Conservation (phyloP, 2,888 invertebrate species). For the Eristalis arbustorum region DNA sequence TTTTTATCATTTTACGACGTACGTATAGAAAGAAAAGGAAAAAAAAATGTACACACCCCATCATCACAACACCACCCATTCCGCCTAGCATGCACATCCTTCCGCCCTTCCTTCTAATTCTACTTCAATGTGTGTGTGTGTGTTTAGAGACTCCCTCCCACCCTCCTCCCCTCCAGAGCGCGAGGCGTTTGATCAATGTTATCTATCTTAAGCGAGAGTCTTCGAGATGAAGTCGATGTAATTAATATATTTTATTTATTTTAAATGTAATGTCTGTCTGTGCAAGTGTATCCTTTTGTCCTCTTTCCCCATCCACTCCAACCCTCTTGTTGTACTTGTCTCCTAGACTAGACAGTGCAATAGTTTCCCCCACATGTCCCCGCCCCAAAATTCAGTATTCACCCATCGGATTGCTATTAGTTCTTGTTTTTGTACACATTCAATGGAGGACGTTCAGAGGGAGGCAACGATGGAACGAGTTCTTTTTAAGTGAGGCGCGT, state of each 20-base stretch:
- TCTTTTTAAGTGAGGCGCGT: background rate
- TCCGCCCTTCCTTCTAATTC: background rate
- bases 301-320: background rate
- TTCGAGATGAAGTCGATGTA: background rate
- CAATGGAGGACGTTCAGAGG: background rate
- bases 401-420: background rate
- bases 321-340: constrained; percentile 5
- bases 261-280: constrained; percentile 30
- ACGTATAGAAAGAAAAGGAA: no score
- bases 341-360: constrained; percentile 24
- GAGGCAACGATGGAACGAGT: background rate
- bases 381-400: background rate
- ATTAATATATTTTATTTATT: constrained; percentile 58
- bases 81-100: background rate
- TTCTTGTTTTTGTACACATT: constrained; percentile 8
- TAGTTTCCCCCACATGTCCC: no score
- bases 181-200: constrained; percentile 29
- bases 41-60: no score
- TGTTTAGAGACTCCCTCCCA: background rate
- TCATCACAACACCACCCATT: background rate
- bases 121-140: constrained; percentile 28
- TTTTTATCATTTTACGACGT: constrained; percentile 38
- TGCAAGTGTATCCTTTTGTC: background rate
- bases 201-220: background rate
- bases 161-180: background rate